Base-by-base conservation (phyloP, 64 coral and sea anemone species). In the Actinia equina region DNA sequence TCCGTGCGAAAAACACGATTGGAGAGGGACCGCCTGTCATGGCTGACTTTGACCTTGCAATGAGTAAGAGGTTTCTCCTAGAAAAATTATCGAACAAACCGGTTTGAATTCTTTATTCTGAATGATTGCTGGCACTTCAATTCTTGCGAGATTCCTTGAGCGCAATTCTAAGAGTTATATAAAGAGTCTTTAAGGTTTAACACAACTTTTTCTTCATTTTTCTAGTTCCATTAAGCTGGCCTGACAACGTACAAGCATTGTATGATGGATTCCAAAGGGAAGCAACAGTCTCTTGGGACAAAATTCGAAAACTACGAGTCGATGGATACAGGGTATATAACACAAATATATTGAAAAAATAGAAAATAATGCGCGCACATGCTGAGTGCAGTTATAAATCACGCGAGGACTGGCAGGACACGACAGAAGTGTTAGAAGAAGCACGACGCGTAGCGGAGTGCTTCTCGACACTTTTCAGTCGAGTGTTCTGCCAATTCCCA, bases 311-410 rank as follows among this genome's bases (percentile, higher is more conserved):
- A 53, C 37, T 85, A 76, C 71, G 59, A 46, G 85, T 97, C 52
- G 91, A 97, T 41, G 94, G 94, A 16, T 97, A 90, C 77, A 82
- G 91, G 85, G 94, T 97, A 79, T 70, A 87, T 69, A 84, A 77
- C 11, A 77, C 5, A 77, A 77, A 77, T 17, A 77, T 77, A 37
- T 13, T 19, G 7, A 16, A 44, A 12, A 82, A 3, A 37, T 37
- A 37, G 30, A 37, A 37, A 37, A 37, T 37, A 37, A 37, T 37
- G 30, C 30, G 30, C 30, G 30, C 30, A 37, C 30, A 1, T 37
- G 30, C 30, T 37, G 30, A 37, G 30, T 37, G 30, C 30, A 37
- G 30, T 37, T 37, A 37, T 37, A 37, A 37, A 37, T 37, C 30
- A 37, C 30, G 30, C 30, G 30, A 37, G 30, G 30, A 37, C 30